Base-by-base conservation (phyloP, 2,797 vertebrate species). In the Odontamblyopus rebecca region DNA sequence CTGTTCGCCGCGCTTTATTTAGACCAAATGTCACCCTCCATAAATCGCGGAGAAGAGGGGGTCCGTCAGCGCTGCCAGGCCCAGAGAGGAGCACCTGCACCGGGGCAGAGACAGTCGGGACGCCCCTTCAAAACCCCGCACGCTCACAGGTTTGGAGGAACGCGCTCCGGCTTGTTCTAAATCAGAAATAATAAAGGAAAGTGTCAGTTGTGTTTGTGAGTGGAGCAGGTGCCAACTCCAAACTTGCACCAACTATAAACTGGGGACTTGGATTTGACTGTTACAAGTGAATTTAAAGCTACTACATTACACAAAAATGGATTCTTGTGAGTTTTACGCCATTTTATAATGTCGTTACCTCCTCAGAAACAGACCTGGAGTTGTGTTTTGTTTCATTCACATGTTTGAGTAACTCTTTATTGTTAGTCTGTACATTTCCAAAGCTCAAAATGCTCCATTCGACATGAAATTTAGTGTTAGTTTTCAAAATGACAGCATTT, bases 11-110 rank as follows among this genome's bases (percentile, higher is more conserved):
- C 69, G 91, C 93, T 94, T 91, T 90, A 75, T 94, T 94, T 93
- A 91, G 92, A 88, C 85, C 90, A 87, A 91, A 86, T 94, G 95
- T 94, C 93, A 92, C 93, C 92, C 93, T 90, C 88, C 91, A 93
- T 94, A 92, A 94, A 92, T 91, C 93, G 92, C 91, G 83, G 30
- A 87, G 68, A 85, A 89, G 89, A 91, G 90, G 87, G 87, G 90
- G 86, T 89, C 92, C 92, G 86, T 94, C 92, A 92, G 90, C 84
- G 79, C 90, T 90, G 93, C 92, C 92, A 91, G 80, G 87, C 90
- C 91, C 92, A 93, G 93, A 84, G 86, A 79, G 84, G 80, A 85
- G 86, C 85, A 90, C 89, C 89, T 92, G 89, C 88, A 91, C 88
- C 81, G 86, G 84, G 83, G 85, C 82, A 84, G 83, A 9, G 86